Base-by-base conservation (phyloP, 2,797 vertebrate species). In the Falco berigora region DNA sequence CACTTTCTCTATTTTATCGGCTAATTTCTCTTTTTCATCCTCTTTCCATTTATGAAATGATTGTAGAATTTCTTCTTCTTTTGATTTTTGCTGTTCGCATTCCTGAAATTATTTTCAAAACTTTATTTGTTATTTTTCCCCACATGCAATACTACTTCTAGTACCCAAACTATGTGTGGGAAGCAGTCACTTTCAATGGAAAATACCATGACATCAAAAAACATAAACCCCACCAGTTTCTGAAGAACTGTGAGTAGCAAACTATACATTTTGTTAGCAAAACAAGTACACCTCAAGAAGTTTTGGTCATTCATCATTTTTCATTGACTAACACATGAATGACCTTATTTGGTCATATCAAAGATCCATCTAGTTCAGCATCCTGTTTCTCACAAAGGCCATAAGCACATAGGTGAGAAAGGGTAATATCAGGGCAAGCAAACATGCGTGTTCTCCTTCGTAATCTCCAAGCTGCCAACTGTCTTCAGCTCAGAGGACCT, bases 21-120 rank as follows among this genome's bases (percentile, higher is more conserved):
- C 98, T 94, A 98, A 97, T 71, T 98, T 98, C 3, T 98, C 98
- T 96, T 98, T 98, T 97, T 99, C 99, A 78, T 99, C 98, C 2
- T 98, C 98, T 96, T 99, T 99, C 97, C 99, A 99, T 12, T 97
- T 98, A 27, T 99, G 98, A 97, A 99, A 97, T 34, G 98, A 98
- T 84, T 98, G 98, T 62, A 98, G 96, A 96, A 99, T 97, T 52
- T 99, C 98, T 77, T 98, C 98, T 63, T 99, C 98, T 96, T 98
- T 98, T 44, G 98, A 97, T 96, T 98, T 98, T 92, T 98, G 98
- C 88, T 99, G 95, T 81, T 98, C 98, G 80, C 98, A 98, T 85
- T 99, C 99, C 99, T 99, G 94, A 50, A 98, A 96, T 93, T 36
- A 93, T 44, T 81, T 89, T 40, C 40, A 91, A 90, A 16, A 30